Evolutionary conservation across 2,888 invertebrate species (phyloP).

Genomic region (Agelastica alni): DNA sequence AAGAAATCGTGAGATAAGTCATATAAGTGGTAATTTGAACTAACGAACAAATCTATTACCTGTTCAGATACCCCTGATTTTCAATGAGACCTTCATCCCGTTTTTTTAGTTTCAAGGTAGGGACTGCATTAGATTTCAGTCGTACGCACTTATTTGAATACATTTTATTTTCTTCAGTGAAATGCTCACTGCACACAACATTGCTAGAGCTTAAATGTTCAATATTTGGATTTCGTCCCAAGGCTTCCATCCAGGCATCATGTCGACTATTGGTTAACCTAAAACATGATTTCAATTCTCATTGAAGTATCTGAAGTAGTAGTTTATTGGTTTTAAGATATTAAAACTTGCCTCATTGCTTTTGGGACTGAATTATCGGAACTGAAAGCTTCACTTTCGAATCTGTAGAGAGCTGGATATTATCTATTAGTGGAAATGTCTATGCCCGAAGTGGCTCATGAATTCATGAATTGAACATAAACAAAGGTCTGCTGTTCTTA

Average conservation of each 20-base stretch:
- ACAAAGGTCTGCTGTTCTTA: background rate
- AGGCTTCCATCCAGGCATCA: constrained; percentile 5
- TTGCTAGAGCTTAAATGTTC: constrained; percentile 1
- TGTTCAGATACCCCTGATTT: constrained; percentile 1
- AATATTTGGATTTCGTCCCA: constrained; percentile 9
- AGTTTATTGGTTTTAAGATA: background rate
- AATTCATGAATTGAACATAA: background rate
- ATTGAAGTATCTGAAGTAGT: background rate
- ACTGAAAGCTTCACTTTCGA: background rate
- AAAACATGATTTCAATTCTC: constrained; percentile 8
- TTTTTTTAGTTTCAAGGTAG: constrained; percentile 1
- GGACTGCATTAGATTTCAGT: background rate
- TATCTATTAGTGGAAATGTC: constrained; percentile 1
- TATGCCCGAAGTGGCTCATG: background rate
- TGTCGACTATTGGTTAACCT: constrained; percentile 1
- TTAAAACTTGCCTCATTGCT: background rate
- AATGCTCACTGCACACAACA: constrained; percentile 6
- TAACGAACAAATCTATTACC: constrained; percentile 1
- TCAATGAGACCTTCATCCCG: background rate
- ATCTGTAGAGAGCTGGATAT: background rate
- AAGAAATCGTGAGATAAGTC: no score
- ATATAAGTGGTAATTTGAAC: constrained; percentile 1
- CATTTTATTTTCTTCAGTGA: constrained; percentile 7
- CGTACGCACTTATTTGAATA: background rate
- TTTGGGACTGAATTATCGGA: background rate